A percentile compares a stretch with the other conserved stretches of the same genome.
Conservation (phyloP, 2,888 invertebrate genomes). For the Ypsolopha sequella region DNA sequence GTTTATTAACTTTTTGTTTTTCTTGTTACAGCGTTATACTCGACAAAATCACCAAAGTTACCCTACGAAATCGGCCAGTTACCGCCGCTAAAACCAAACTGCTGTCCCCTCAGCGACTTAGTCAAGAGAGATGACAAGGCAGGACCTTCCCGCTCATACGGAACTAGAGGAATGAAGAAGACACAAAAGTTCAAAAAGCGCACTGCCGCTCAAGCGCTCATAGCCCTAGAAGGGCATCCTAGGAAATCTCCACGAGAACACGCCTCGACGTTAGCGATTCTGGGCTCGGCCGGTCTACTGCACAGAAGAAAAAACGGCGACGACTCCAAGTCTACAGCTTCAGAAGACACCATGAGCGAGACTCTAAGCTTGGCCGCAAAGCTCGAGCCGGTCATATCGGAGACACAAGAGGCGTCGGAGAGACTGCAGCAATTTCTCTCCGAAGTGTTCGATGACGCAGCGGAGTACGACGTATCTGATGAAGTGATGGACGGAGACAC, state of each 20-base stretch:
- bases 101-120: slow-evolving; percentile 60
- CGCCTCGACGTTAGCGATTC: slow-evolving; percentile 87
- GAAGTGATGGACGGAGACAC: slow-evolving; percentile 43
- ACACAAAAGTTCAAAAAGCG: slow-evolving; percentile 32
- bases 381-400: slow-evolving; percentile 36
- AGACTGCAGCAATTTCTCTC: slow-evolving; percentile 53
- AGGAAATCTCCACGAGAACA: slow-evolving; percentile 90
- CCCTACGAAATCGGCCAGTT: slow-evolving; percentile 82
- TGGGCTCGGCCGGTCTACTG: slow-evolving; percentile 73
- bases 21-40: slow-evolving; percentile 52
- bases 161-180: slow-evolving; percentile 54
- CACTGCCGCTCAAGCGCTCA: slow-evolving; percentile 29
- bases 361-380: slow-evolving; percentile 33
- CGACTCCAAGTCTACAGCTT: slow-evolving; percentile 56
- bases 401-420: slow-evolving; percentile 45
- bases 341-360: slow-evolving; percentile 54
- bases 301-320: slow-evolving; percentile 61
- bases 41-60: slow-evolving; percentile 75
- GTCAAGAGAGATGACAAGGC: slow-evolving; percentile 49
- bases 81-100: slow-evolving; percentile 71
- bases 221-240: slow-evolving; percentile 70
- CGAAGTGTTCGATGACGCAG: slow-evolving; percentile 54
- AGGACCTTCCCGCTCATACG: slow-evolving; percentile 48
- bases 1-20: not conserved
- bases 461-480: slow-evolving; percentile 59